Evolutionary conservation across 2,113 vertebrate genomes (phyloP).

Genomic region (Cygnus buccinator): DNA sequence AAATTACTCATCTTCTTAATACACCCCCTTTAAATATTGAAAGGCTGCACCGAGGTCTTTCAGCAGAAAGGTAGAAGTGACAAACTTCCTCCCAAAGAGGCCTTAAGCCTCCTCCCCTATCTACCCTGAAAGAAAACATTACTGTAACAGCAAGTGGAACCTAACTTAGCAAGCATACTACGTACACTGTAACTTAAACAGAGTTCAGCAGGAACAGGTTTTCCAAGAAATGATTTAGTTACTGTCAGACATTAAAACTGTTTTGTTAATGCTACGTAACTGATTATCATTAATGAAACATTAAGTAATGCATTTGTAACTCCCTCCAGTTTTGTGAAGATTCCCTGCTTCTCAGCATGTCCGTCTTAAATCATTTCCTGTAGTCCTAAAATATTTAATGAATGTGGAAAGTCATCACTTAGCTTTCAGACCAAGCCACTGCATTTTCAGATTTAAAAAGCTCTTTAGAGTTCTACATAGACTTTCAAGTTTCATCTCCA

Average conservation of each 20-base stretch:
- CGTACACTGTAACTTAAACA: rapidly evolving
- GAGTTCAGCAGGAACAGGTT: background rate
- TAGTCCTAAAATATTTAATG: rapidly evolving
- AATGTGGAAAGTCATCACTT: rapidly evolving
- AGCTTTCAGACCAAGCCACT: background rate
- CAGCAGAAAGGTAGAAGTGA: background rate
- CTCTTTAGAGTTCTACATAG: background rate
- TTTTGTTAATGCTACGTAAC: too few relatives aligned
- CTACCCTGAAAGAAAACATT: rapidly evolving
- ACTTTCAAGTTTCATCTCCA: rapidly evolving
- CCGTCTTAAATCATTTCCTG: rapidly evolving
- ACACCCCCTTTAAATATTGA: too few relatives aligned
- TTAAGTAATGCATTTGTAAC: background rate
- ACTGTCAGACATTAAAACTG: too few relatives aligned
- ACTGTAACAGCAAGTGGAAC: background rate
- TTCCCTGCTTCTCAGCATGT: background rate
- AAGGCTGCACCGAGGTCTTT: too few relatives aligned
- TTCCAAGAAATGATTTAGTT: rapidly evolving
- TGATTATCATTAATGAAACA: background rate
- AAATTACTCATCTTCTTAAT: too few relatives aligned
- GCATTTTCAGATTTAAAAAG: background rate
- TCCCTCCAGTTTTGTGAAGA: background rate
- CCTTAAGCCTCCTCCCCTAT: background rate
- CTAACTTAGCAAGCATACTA: rapidly evolving
- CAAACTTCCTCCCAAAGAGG: background rate